Conservation (phyloP, 2,113 vertebrate species). For the Tricholaema leucomelas region DNA sequence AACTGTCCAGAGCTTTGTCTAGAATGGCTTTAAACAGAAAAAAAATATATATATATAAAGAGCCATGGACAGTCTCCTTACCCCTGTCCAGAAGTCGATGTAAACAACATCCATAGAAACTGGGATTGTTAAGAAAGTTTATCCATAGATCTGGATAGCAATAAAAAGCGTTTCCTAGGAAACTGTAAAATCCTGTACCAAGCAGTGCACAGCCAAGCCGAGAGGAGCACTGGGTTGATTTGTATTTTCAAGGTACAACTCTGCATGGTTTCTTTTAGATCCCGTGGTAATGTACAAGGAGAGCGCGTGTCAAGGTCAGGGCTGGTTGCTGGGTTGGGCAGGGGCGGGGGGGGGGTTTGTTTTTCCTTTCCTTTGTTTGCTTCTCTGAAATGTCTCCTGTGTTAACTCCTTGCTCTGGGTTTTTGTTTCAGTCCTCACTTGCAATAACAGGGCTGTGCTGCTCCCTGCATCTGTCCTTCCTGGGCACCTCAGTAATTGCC, state of each 20-base stretch:
- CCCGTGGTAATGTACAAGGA: slow-evolving; percentile 70
- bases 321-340: neutral
- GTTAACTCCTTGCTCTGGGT: slow-evolving; percentile 68
- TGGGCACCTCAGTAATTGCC: slow-evolving; percentile 80
- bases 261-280: slow-evolving; percentile 74
- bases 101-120: slow-evolving; percentile 85
- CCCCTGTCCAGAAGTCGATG: slow-evolving; percentile 82
- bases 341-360: too few species aligned
- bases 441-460: slow-evolving; percentile 14
- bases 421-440: slow-evolving; percentile 48
- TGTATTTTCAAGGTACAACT: slow-evolving; percentile 79
- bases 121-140: slow-evolving; percentile 87
- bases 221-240: slow-evolving; percentile 79
- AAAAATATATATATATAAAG: slow-evolving; percentile 60
- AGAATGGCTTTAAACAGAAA: slow-evolving; percentile 80
- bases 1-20: slow-evolving; percentile 76
- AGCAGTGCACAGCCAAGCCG: slow-evolving; percentile 87
- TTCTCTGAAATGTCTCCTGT: slow-evolving; percentile 58
- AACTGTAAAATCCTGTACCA: slow-evolving; percentile 94
- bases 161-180: slow-evolving; percentile 96
- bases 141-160: slow-evolving; percentile 93
- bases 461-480: slow-evolving; percentile 51
- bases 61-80: slow-evolving; percentile 77
- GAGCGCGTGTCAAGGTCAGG: slow-evolving; percentile 55
- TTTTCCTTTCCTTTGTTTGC: neutral